Evolutionary conservation across 1,140 invertebrate species (phyloP).

Genomic region (Drosophila pruinosa): DNA sequence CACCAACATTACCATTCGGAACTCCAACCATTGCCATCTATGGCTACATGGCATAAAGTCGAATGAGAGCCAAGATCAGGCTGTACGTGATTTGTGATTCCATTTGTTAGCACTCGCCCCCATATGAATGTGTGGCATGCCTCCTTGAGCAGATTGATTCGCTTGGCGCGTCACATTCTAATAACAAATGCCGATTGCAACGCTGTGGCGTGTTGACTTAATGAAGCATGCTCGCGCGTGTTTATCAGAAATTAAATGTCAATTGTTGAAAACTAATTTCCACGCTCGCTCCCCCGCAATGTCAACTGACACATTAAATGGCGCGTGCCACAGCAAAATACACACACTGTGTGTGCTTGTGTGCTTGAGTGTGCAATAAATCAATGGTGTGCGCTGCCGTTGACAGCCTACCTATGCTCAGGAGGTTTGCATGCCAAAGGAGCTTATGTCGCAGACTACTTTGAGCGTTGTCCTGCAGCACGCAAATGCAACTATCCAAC

Average conservation of each 20-base stretch:
- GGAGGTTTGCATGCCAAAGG: constrained; percentile 28
- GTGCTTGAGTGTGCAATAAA: constrained; percentile 41
- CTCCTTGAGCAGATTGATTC: constrained; percentile 24
- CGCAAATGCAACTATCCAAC: constrained; percentile 35
- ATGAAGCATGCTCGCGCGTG: constrained; percentile 73
- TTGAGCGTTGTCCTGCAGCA: neutral
- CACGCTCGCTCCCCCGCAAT: constrained; percentile 21
- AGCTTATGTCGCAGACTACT: constrained; percentile 1
- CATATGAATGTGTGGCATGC: constrained; percentile 13
- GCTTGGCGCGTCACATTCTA: constrained; percentile 45
- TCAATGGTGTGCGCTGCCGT: constrained; percentile 54
- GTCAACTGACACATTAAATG: constrained; percentile 54
- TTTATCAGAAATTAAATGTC: constrained; percentile 82
- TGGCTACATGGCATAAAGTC: constrained; percentile 14
- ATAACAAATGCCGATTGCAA: constrained; percentile 73
- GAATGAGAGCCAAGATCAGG: constrained; percentile 1
- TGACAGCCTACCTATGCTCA: constrained; percentile 62
- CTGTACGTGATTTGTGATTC: constrained; percentile 71
- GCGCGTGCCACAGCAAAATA: constrained; percentile 57
- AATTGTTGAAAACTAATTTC: constrained; percentile 80
- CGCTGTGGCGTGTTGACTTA: constrained; percentile 75
- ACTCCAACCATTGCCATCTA: neutral
- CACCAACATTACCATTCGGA: neutral
- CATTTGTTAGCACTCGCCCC: constrained; percentile 65
- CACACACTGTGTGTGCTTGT: neutral